phyloP scores from a whole-genome alignment of 2,797 vertebrate species.

The Sebastes diploproa region DNA sequence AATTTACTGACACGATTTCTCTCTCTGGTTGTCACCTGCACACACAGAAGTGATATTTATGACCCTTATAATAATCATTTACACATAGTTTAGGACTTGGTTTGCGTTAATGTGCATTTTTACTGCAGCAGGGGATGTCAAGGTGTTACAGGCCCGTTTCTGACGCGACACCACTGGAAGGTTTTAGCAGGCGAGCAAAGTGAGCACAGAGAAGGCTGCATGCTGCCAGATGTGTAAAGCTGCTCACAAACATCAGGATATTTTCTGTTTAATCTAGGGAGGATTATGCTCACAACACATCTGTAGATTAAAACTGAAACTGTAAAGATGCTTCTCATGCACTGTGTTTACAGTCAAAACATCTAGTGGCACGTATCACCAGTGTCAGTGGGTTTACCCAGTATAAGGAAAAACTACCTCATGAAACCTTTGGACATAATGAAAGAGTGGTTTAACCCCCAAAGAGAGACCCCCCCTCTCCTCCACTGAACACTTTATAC shows the following conservation, averaged over 20 bases:
- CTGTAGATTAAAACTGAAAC: constrained; percentile 55
- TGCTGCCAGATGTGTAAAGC: constrained; percentile 64
- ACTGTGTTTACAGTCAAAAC: constrained; percentile 10
- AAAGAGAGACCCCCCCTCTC: neutral
- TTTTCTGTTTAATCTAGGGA: constrained; percentile 44
- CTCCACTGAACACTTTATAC: neutral
- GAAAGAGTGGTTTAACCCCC: neutral
- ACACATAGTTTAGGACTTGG: neutral
- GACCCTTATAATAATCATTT: neutral
- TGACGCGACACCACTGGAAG: constrained; percentile 12
- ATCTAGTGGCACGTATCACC: neutral
- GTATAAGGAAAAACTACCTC: neutral
- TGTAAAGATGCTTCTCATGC: constrained; percentile 23
- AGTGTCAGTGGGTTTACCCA: neutral
- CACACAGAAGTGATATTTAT: neutral
- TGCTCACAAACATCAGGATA: constrained; percentile 42
- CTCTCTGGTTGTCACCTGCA: neutral
- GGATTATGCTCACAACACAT: constrained; percentile 55
- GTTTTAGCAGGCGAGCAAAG: constrained; percentile 26
- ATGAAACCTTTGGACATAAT: too few relatives aligned
- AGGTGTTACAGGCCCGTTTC: constrained; percentile 19
- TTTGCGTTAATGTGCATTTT: constrained; percentile 4
- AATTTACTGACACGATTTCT: neutral
- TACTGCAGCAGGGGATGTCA: constrained; percentile 31
- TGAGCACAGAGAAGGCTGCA: constrained; percentile 34